phyloP scores from a whole-genome alignment of 2,888 invertebrate species.

The Hylaea fasciaria region DNA sequence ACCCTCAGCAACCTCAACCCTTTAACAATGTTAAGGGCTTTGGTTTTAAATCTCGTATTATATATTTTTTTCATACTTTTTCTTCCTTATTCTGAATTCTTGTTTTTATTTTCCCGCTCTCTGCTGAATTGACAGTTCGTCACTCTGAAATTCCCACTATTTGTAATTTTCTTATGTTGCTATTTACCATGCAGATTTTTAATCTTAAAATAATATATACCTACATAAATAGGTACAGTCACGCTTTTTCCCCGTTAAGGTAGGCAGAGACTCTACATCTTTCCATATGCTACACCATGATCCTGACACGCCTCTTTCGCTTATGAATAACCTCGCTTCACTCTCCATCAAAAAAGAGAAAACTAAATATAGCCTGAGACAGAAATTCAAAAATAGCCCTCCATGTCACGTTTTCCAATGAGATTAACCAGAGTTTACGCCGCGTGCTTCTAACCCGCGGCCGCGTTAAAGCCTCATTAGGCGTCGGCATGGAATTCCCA shows the following conservation, averaged over 20 bases:
- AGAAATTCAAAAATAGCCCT: conserved; percentile 15
- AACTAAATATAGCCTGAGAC: conserved; percentile 1
- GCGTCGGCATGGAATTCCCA: conserved; percentile 40
- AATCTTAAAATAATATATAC: too few species aligned
- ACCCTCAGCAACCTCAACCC: too few species aligned
- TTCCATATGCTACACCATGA: too few species aligned
- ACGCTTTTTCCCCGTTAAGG: too few species aligned
- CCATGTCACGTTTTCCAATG: conserved; percentile 29
- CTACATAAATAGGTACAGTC: too few species aligned
- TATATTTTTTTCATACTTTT: conserved; percentile 20
- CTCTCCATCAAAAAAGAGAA: background rate
- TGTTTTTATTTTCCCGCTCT: conserved; percentile 2
- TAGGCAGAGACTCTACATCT: too few species aligned
- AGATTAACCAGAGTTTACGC: conserved; percentile 32
- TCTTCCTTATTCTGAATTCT: conserved; percentile 13
- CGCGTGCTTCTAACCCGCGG: conserved; percentile 28
- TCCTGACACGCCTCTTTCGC: too few species aligned
- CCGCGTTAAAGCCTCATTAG: conserved; percentile 44
- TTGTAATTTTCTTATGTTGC: too few species aligned
- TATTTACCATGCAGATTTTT: too few species aligned
- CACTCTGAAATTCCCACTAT: too few species aligned
- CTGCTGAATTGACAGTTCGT: too few species aligned
- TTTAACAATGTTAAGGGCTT: conserved; percentile 18
- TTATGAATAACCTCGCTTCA: too few species aligned
- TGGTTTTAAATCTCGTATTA: conserved; percentile 24